Conservation (phyloP, 2,888 invertebrate genomes). For the Polyommatus iphigenia region DNA sequence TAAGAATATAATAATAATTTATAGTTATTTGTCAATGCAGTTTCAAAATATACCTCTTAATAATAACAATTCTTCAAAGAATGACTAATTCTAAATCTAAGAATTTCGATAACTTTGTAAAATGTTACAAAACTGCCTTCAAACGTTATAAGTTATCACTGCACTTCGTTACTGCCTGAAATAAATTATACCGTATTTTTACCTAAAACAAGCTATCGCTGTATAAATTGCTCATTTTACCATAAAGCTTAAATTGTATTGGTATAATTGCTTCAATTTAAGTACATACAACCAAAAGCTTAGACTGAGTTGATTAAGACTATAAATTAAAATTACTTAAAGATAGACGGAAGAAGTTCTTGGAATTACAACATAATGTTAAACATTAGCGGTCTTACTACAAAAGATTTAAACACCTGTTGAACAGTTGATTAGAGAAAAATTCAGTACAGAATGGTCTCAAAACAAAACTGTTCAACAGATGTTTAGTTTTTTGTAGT, state of each 20-base stretch:
- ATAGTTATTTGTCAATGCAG: too few relatives aligned
- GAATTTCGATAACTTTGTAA: not conserved
- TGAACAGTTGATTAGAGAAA: too few relatives aligned
- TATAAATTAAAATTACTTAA: not conserved
- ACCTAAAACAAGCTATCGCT: too few relatives aligned
- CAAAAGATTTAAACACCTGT: too few relatives aligned
- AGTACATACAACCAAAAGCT: not conserved
- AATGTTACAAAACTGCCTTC: not conserved
- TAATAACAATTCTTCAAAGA: not conserved
- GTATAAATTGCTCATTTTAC: too few relatives aligned
- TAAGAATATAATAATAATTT: not conserved
- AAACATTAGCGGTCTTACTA: too few relatives aligned
- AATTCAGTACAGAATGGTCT: too few relatives aligned
- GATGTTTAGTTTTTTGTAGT: too few relatives aligned
- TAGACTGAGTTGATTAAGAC: constrained; percentile 3
- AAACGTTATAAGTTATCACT: not conserved
- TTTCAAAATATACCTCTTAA: too few relatives aligned
- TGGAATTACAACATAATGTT: not conserved
- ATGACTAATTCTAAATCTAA: not conserved
- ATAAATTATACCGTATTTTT: not conserved
- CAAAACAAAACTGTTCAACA: too few relatives aligned
- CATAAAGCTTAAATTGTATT: not conserved
- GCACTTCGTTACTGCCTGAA: not conserved
- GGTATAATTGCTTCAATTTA: not conserved
- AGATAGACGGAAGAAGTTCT: not conserved